Base-by-base conservation (phyloP, 2,888 invertebrate species). In the Hylaea fasciaria region DNA sequence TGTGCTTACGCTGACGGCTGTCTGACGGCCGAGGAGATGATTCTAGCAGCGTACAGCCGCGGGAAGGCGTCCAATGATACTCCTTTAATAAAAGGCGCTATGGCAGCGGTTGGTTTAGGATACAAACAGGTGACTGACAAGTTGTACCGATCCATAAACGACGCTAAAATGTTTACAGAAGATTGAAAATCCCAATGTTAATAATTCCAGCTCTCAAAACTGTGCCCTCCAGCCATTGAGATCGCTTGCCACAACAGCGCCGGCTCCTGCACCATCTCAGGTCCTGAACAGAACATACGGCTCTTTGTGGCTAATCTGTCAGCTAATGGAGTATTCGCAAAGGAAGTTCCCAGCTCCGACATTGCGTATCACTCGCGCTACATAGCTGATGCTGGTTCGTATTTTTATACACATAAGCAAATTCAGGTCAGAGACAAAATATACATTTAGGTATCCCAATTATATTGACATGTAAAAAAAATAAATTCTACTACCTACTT, bases 1-100 rank as follows among this genome's bases (percentile, higher is more conserved):
- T 98, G 98, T 82, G 98, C 97, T 0, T 99, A 99, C 83, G 98
- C 97, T 0, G 99, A 99, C 82, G 97, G 97, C 0, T 96, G 97
- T 66, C 93, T 98, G 59, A 96, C 97, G 0, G 94, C 95, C 0
- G 96, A 97, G 76, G 96, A 98, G 86, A 96, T 96, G 91, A 95
- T 98, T 46, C 82, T 97, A 16, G 93, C 95, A 5, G 95, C 98
- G 0, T 97, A 97, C 83, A 96, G 95, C 76, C 93, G 97, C 65
- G 97, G 97, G 0, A 88, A 93, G 55, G 95, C 96, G 0, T 95
- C 96, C 12, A 68, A 95, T n/a, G 94, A 96, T 65, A 93, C 94
- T 1, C 92, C 94, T 13, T 92, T 96, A 62, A 94, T 95, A 37
- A 85, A 81, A 2, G 97, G 97, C 13, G 95, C 96, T 10, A 98